Base-by-base conservation (phyloP, 2,888 invertebrate genomes). In the Sclerodermus sp. region DNA sequence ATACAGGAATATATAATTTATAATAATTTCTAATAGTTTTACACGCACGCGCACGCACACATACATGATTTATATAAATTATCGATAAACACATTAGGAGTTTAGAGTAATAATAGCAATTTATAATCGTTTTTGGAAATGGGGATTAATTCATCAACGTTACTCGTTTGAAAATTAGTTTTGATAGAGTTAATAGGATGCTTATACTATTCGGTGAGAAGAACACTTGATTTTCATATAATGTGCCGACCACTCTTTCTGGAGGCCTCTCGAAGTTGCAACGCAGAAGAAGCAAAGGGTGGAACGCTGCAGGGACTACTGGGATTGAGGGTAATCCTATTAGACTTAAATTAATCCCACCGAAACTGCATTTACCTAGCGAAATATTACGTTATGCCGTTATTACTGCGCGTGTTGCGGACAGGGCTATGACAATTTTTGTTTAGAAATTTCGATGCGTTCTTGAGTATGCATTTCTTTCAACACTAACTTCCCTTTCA, bases 251-350 rank as follows among this genome's bases (percentile, higher is more conserved):
- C 49, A 41, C 49, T 53, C 42, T 48, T 29, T 43, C 36, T 46
- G 8, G 23, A 23, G 23, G 31, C 41, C 49, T 42, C 49, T 51
- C 42, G 41, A 36, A 42, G 40, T 42, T 50, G 42, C 12, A 12
- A 10, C 30, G 31, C 10, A 40, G 32, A 13, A 30, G n/a, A 12
- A 16, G 23, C 8, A 23, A 23, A 23, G 23, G 23, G 8, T 13
- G 34, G 34, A 34, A 34, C 13, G 13, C 34, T 13, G 34, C 4
- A 34, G 61, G 64, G 66, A 68, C 66, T 62, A 68, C 59, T 55
- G 56, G 66, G 68, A 73, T 74, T 72, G 70, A 68, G 63, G 66
- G 67, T 74, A 74, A 74, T 74, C 73, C 72, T 71, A 70, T 72
- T 70, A 70, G 71, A 74, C 68, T 74, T 60, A 67, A 73, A 71